phyloP scores from a whole-genome alignment of 2,888 invertebrate species.

The Ferdinandea cuprea region DNA sequence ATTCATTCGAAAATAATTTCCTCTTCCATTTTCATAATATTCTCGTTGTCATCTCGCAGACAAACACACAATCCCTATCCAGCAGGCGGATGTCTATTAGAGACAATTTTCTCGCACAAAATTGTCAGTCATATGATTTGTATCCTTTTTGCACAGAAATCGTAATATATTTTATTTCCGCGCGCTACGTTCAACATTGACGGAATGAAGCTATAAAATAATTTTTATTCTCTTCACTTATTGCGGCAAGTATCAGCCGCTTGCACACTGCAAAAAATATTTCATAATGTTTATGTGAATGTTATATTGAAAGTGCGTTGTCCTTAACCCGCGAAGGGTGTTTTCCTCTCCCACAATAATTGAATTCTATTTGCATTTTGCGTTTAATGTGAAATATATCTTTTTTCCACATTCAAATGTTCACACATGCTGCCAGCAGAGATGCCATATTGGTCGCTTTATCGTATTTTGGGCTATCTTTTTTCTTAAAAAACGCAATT shows the following conservation, averaged over 20 bases:
- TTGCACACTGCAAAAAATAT: background rate
- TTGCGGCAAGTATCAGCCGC: slow-evolving; percentile 2
- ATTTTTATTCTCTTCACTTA: slow-evolving; percentile 15
- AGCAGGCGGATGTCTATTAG: background rate
- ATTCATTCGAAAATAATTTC: background rate
- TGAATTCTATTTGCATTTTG: background rate
- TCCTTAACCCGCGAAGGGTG: background rate
- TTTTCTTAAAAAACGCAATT: no score
- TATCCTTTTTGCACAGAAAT: background rate
- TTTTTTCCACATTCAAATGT: background rate
- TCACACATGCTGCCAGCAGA: background rate
- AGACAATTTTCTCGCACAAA: background rate
- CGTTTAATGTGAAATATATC: background rate
- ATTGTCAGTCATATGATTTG: slow-evolving; percentile 10
- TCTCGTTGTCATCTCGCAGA: no score
- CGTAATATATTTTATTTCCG: slow-evolving; percentile 16
- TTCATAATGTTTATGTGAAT: background rate
- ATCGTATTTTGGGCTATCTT: no score
- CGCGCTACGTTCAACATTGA: no score
- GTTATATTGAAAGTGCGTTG: background rate
- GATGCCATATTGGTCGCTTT: no score
- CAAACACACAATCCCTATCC: background rate
- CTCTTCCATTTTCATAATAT: background rate
- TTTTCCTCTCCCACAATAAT: background rate
- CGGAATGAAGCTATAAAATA: slow-evolving; percentile 3